These are phyloP conservation scores for Thera obeliscata DNA, from an alignment of 2,888 invertebrate species.

Conservation along the genomic window DNA sequence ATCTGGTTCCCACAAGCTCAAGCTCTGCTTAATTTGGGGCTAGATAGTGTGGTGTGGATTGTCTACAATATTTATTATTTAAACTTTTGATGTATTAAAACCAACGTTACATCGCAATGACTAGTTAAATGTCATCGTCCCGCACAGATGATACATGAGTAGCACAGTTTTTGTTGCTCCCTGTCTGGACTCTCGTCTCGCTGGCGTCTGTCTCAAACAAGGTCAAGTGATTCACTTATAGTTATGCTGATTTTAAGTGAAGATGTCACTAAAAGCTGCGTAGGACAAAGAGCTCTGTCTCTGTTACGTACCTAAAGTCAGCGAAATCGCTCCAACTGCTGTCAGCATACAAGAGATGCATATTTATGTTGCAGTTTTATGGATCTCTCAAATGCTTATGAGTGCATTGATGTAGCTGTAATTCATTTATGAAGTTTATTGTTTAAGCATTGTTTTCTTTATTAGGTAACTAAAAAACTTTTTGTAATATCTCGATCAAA, in stretches of 20 bases:
- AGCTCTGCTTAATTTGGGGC: too few relatives aligned
- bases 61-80: background rate
- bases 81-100: background rate
- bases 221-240: constrained; percentile 56
- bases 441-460: constrained; percentile 14
- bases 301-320: constrained; percentile 12
- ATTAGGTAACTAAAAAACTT: background rate
- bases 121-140: constrained; percentile 29
- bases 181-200: constrained; percentile 54
- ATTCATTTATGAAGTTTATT: constrained; percentile 26
- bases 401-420: constrained; percentile 24
- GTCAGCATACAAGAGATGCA: constrained; percentile 14
- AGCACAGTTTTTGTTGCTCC: constrained; percentile 48
- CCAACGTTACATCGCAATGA: constrained; percentile 17
- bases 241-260: constrained; percentile 37
- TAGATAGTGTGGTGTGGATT: too few relatives aligned
- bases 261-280: constrained; percentile 38
- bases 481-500: background rate
- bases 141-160: constrained; percentile 46
- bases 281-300: constrained; percentile 33
- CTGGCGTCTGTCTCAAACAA: constrained; percentile 54
- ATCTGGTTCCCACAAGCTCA: too few relatives aligned
- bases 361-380: constrained; percentile 28
- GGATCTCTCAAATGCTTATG: constrained; percentile 31
- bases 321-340: constrained; percentile 12